These are phyloP conservation scores for Arctopsyche grandis DNA, from an alignment of 1,140 invertebrate genomes.

Conservation along the genomic window DNA sequence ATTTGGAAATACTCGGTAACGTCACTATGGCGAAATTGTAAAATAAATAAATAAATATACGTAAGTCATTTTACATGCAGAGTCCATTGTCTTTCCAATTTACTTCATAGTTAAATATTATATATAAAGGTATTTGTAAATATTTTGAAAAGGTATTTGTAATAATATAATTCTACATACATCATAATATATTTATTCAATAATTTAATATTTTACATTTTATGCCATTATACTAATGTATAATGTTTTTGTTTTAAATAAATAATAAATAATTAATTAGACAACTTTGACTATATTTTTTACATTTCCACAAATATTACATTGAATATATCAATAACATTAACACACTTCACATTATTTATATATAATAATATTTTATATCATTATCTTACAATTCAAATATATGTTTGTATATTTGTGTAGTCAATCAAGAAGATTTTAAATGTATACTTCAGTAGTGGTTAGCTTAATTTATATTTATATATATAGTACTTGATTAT, in stretches of 20 bases:
- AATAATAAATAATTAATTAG: conserved; percentile 32
- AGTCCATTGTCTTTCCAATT: too few species aligned
- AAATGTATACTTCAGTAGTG: conserved; percentile 7
- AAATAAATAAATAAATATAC: too few species aligned
- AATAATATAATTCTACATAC: too few species aligned
- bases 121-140: too few species aligned
- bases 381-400: conserved; percentile 16
- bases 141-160: too few species aligned
- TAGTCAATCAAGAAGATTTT: not conserved
- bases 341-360: conserved; percentile 7
- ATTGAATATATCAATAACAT: conserved; percentile 17
- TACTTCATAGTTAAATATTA: too few species aligned
- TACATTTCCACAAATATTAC: conserved; percentile 38
- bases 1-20: too few species aligned
- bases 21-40: too few species aligned
- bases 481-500: conserved; percentile 18
- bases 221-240: conserved; percentile 29
- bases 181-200: not conserved
- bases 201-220: conserved; percentile 14
- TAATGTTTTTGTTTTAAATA: conserved; percentile 24
- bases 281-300: not conserved
- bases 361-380: conserved; percentile 20
- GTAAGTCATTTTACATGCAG: too few species aligned
- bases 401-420: not conserved
- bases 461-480: conserved; percentile 17